These are phyloP conservation scores for Pygoscelis adeliae DNA, from an alignment of 2,113 vertebrate species.

Conservation along the genomic window DNA sequence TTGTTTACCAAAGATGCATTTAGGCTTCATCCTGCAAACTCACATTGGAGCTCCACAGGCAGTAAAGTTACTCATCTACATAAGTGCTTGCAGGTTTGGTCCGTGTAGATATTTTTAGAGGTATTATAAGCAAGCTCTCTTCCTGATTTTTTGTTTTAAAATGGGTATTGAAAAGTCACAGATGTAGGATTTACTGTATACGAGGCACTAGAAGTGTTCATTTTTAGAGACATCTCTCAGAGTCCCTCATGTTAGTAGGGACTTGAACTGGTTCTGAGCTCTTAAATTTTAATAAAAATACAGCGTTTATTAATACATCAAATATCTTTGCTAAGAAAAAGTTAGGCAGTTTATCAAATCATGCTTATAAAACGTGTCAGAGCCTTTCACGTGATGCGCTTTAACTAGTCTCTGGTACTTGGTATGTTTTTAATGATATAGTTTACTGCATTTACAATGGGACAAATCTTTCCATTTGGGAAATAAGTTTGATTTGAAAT, in stretches of 20 bases:
- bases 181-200: not conserved
- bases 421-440: not conserved
- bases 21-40: slow-evolving; percentile 63
- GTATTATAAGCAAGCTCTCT: not conserved
- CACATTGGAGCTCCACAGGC: slow-evolving; percentile 55
- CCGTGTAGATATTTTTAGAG: not conserved
- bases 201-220: not conserved
- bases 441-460: not conserved
- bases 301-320: not conserved
- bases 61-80: slow-evolving; percentile 61
- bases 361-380: not conserved
- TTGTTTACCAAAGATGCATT: slow-evolving; percentile 71
- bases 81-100: slow-evolving; percentile 63
- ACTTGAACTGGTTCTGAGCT: not conserved
- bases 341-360: not conserved
- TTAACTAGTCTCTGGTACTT: not conserved
- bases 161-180: not conserved
- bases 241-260: not conserved
- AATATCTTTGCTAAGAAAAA: slow-evolving; percentile 13
- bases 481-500: slow-evolving; percentile 56
- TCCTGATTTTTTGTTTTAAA: not conserved
- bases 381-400: not conserved
- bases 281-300: slow-evolving; percentile 18
- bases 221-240: not conserved
- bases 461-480: slow-evolving; percentile 49